These are phyloP conservation scores for Rhodeus uyekii DNA, from an alignment of 2,797 vertebrate genomes.

Conservation along the genomic window DNA sequence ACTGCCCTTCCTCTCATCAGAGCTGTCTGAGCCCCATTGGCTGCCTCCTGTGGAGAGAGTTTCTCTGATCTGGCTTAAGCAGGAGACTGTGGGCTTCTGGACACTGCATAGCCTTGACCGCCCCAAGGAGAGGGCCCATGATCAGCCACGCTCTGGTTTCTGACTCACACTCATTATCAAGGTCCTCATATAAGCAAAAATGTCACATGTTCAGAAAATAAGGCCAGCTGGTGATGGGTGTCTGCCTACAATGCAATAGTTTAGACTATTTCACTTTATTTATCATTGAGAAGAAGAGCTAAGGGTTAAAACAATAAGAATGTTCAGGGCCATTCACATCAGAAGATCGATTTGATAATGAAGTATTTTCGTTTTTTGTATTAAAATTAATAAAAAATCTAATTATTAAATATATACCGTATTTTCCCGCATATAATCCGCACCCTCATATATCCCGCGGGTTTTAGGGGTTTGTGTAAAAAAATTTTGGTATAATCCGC, in stretches of 20 bases:
- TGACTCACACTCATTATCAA: slow-evolving; percentile 28
- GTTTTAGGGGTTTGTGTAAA: no score
- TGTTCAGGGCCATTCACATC: neutral
- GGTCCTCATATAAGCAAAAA: slow-evolving; percentile 11
- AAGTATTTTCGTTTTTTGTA: no score
- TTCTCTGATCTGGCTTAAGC: slow-evolving; percentile 42
- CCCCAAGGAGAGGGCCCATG: slow-evolving; percentile 14
- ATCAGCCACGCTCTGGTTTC: slow-evolving; percentile 10
- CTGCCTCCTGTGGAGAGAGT: slow-evolving; percentile 27
- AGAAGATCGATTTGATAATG: neutral
- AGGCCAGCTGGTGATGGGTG: slow-evolving; percentile 5
- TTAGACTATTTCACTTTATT: slow-evolving; percentile 12
- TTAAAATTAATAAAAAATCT: neutral
- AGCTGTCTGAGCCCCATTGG: slow-evolving; percentile 13
- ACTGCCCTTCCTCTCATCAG: slow-evolving; percentile 41
- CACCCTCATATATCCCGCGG: no score
- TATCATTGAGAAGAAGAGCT: slow-evolving; percentile 7
- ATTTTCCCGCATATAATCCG: no score
- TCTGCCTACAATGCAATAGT: neutral
- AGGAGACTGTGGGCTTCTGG: slow-evolving; percentile 34
- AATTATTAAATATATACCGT: neutral
- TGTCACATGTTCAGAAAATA: slow-evolving; percentile 20
- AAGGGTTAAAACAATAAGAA: neutral
- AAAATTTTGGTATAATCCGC: no score
- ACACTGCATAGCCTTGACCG: slow-evolving; percentile 34